Conservation (phyloP, 2,113 vertebrate genomes). For the Eubucco bourcierii region DNA sequence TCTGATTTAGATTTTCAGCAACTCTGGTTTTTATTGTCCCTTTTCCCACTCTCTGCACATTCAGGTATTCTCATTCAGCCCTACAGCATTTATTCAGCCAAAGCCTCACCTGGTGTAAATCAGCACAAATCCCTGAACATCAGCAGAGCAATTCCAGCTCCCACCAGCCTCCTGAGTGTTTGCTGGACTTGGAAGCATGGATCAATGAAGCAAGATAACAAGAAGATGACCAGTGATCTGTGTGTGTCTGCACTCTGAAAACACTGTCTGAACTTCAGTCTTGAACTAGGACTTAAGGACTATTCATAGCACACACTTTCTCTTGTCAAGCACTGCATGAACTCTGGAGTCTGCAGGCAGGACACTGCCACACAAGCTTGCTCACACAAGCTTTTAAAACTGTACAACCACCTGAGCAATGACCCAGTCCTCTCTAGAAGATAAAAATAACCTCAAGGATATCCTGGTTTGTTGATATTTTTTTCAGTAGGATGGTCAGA, state of each 20-base stretch:
- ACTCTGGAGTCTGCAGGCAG: not conserved
- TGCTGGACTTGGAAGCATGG: not conserved
- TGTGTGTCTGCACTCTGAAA: constrained; percentile 1
- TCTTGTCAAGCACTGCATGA: not conserved
- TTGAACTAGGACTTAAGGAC: not conserved
- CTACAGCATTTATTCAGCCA: not conserved
- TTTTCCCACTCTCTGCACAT: not conserved
- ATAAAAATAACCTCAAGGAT: not conserved
- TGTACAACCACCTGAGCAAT: not conserved
- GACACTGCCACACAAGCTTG: accelerated
- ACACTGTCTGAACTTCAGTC: not conserved
- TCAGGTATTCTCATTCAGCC: not conserved
- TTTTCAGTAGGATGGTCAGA: not conserved
- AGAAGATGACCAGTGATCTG: constrained; percentile 7
- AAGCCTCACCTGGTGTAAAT: not conserved
- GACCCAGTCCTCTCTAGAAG: not conserved
- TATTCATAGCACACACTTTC: not conserved
- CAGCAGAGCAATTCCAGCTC: not conserved
- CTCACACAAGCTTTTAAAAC: not conserved
- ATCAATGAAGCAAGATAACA: not conserved
- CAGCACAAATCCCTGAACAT: not conserved
- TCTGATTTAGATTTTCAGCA: not conserved
- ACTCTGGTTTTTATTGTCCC: not conserved
- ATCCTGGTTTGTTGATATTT: not conserved
- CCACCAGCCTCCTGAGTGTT: accelerated